Conservation (phyloP, 2,113 vertebrate genomes). For the Corvus moneduloides region DNA sequence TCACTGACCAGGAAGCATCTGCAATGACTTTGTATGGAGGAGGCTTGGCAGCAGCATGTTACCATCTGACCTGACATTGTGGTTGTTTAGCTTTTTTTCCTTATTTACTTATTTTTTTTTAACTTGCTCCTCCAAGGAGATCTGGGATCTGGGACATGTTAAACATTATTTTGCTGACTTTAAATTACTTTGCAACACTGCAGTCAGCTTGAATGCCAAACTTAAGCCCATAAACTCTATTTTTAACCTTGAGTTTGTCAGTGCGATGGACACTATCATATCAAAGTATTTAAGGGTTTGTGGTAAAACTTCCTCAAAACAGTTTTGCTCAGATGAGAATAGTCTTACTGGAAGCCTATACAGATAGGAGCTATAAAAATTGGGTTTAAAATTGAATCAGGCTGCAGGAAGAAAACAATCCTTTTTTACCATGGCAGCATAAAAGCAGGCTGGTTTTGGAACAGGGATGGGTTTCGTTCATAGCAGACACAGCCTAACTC, state of each 20-base stretch:
- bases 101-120: not conserved
- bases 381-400: slow-evolving; percentile 47
- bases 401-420: slow-evolving; percentile 49
- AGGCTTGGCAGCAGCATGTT: slow-evolving; percentile 5
- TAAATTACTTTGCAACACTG: slow-evolving; percentile 55
- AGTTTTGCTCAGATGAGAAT: slow-evolving; percentile 57
- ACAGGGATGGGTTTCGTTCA: not conserved
- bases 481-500: not conserved
- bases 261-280: slow-evolving; percentile 58
- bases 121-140: slow-evolving; percentile 11
- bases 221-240: slow-evolving; percentile 61
- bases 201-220: slow-evolving; percentile 37
- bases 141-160: not conserved
- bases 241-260: slow-evolving; percentile 64
- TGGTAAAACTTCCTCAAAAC: slow-evolving; percentile 66
- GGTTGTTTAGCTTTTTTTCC: not conserved
- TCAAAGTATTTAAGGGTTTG: slow-evolving; percentile 63
- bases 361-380: slow-evolving; percentile 62
- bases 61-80: slow-evolving; percentile 33
- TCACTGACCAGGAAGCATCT: slow-evolving; percentile 52
- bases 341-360: slow-evolving; percentile 63
- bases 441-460: slow-evolving; percentile 36
- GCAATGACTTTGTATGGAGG: slow-evolving; percentile 42
- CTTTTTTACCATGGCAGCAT: not conserved
- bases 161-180: slow-evolving; percentile 59